Evolutionary conservation across 2,113 vertebrate genomes (phyloP), one percentile per base, ranked within the genome.

Genomic region (Misgurnus anguillicaudatus): DNA sequence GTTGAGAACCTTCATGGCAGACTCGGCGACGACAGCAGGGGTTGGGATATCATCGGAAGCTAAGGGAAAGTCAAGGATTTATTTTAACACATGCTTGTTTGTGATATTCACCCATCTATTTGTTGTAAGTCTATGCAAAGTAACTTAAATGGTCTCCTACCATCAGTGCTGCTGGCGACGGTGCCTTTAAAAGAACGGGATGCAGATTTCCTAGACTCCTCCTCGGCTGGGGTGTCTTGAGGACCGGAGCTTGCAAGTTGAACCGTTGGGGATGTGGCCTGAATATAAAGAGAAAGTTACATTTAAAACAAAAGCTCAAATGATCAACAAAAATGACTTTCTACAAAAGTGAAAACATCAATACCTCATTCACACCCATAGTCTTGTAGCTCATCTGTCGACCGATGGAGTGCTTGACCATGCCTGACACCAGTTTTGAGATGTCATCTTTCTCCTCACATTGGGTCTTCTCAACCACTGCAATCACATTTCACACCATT

Each of bases 361-460:
- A 6, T 83, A 93, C 94, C 95, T 98, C 94, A 75, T 92, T 95
- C 68, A 91, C 88, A 79, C 93, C 95, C 80, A 94, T 89, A 0
- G 93, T 94, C 89, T 97, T 95, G 53, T 94, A 94, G 90, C 93
- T 98, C 86, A 95, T 94, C 88, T 96, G 96, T 21, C 94, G 91
- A 85, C 93, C 95, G 84, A 98, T 94, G 0, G 96, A 98, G 3
- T 94, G 96, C 87, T 95, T 96, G 67, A 97, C 91, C 68, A 99
- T 94, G 82, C 95, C 94, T 0, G 93, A 97, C 57, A 98, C 97
- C 86, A 98, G 91, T 82, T 94, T 95, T 62, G 97, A 98, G 85
- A 99, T 92, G 9, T 98, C 95, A 2, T 96, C 96, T 74, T 89
- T 94, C 47, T 97, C 96, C 80, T 96, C 95, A 0, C 70, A 90